Base-by-base conservation (phyloP, 2,113 vertebrate genomes). In the Thermophis baileyi region DNA sequence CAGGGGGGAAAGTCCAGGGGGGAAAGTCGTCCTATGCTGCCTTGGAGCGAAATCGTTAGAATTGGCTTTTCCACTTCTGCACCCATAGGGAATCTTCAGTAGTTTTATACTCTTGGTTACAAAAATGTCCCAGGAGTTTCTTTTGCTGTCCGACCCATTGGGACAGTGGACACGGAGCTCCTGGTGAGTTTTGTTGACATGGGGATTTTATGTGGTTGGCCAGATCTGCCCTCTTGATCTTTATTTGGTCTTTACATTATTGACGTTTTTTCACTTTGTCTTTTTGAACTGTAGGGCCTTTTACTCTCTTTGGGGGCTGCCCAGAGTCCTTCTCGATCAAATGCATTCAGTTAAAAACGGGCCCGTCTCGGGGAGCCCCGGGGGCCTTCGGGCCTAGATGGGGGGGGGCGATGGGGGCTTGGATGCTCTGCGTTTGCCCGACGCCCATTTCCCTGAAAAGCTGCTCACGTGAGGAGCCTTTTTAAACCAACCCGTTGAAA, bases 401-500 rank as follows among this genome's bases (percentile, higher is more conserved):
- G 12, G 63, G n/a, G 30, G 12, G 4, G 57, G 54, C 47, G 49
- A 50, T 50, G 50, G 60, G 10, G 63, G 30, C 30, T 69, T 14
- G 12, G 4, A 69, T 60, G 25, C 22, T 60, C 50, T 11, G 49
- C 9, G 50, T 12, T 50, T 50, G 11, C 50, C 50, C 50, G 50
- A 24, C 3, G 25, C 57, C 25, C 57, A 30, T n/a, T n/a, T 14
- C 11, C 60, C 30, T 5, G 11, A 14, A n/a, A 14, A 63, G 60
- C 60, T 5, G 27, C 60, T 63, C 27, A 1, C 11, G 11, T 1
- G 27, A 14, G 27, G 57, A 30, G 57, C 57, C 57, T 4, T 60
- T 30, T 4, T 3, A 4, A 4, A 3, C 0, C 20, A 44, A 35
- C 16, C n/a, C 9, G 7, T 5, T 18, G 27, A 40, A 7, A 3